Evolutionary conservation across 2,113 vertebrate species (phyloP).

Genomic region (Brienomyrus brachyistius): DNA sequence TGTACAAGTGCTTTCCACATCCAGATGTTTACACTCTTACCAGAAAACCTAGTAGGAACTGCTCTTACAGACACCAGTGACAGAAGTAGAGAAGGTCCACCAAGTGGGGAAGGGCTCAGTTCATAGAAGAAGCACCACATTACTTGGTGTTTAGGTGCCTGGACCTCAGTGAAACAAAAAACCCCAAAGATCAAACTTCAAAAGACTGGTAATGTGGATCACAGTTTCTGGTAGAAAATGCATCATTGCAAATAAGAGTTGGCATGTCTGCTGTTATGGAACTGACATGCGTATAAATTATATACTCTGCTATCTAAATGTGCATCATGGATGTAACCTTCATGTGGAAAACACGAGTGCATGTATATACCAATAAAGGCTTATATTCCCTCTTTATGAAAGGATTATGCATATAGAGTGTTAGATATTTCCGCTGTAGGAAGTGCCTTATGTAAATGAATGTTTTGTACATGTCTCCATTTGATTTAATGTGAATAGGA

Average conservation of each 20-base stretch:
- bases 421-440: not conserved
- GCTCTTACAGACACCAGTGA: not conserved
- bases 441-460: constrained; percentile 18
- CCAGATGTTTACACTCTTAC: constrained; percentile 4
- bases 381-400: constrained; percentile 2
- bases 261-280: not conserved
- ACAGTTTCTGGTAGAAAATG: not conserved
- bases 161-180: not conserved
- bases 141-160: not conserved
- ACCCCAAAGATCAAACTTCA: not conserved
- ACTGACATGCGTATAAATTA: constrained; percentile 2
- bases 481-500: not conserved
- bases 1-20: not conserved
- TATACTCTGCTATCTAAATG: not conserved
- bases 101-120: not conserved
- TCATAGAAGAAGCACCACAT: not conserved
- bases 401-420: not conserved
- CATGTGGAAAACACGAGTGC: not conserved
- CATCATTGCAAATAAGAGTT: not conserved
- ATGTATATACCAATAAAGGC: not conserved
- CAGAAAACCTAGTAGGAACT: not conserved
- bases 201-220: not conserved
- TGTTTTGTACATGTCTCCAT: constrained; percentile 9
- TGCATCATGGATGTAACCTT: not conserved
- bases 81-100: not conserved